Conservation (phyloP, 2,797 vertebrate species). For the Scyliorhinus canicula region DNA sequence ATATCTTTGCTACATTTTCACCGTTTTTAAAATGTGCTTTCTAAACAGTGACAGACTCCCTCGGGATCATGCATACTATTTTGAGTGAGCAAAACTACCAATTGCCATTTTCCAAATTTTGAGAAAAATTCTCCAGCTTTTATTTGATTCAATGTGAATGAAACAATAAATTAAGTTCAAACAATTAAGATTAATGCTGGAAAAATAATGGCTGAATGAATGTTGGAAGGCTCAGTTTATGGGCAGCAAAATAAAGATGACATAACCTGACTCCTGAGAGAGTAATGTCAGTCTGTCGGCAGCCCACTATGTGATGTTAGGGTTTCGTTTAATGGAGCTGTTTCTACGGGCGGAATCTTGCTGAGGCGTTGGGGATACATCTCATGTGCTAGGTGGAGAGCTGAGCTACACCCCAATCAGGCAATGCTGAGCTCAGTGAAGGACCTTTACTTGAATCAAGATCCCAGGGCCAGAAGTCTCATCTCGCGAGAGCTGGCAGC, state of each 20-base stretch:
- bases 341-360: background rate
- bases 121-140: background rate
- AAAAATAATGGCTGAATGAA: background rate
- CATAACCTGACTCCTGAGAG: background rate
- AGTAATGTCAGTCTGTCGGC: background rate
- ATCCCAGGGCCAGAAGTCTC: too few species aligned
- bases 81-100: slow-evolving; percentile 1
- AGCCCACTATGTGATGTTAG: background rate
- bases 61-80: background rate
- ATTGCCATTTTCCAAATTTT: background rate
- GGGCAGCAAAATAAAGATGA: background rate
- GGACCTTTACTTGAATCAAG: too few species aligned
- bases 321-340: background rate
- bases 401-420: too few species aligned
- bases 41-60: background rate
- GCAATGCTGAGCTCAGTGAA: too few species aligned
- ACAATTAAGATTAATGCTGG: background rate
- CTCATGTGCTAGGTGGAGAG: too few species aligned
- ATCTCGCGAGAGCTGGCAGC: too few species aligned
- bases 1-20: background rate
- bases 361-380: too few species aligned
- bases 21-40: background rate
- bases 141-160: slow-evolving; percentile 29
- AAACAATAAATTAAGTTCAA: slow-evolving; percentile 19
- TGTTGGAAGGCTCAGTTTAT: slow-evolving; percentile 8